phyloP scores from a whole-genome alignment of 2,797 vertebrate species.

The Ciconia nigra region DNA sequence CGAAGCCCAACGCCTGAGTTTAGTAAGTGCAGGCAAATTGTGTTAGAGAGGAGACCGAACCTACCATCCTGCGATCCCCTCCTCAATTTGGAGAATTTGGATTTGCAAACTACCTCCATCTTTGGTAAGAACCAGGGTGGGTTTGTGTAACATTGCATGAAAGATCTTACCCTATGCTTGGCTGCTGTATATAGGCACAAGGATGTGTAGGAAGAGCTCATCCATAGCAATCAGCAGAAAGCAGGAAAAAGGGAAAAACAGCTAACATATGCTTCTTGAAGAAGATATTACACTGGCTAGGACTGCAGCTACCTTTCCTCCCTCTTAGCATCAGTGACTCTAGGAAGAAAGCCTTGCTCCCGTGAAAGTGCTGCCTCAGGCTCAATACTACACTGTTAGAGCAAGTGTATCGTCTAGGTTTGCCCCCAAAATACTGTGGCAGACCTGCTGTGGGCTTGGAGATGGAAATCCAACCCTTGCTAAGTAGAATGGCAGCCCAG shows the following conservation, averaged over 20 bases:
- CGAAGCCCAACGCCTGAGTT: rapidly evolving
- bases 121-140: not conserved
- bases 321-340: not conserved
- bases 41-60: not conserved
- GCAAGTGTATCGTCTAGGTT: not conserved
- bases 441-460: not conserved
- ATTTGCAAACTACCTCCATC: not conserved
- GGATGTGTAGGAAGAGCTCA: not conserved
- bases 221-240: not conserved
- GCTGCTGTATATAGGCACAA: not conserved
- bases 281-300: not conserved
- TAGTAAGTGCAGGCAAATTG: not conserved
- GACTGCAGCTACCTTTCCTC: not conserved
- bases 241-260: not conserved
- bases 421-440: not conserved
- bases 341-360: not conserved
- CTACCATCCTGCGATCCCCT: rapidly evolving
- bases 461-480: not conserved
- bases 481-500: not conserved
- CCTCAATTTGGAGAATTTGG: not conserved
- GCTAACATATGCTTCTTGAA: not conserved
- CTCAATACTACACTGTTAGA: not conserved
- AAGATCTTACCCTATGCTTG: not conserved
- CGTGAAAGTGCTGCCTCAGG: not conserved
- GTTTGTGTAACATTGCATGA: not conserved